Base-by-base conservation (phyloP, 2,888 invertebrate species). In the Drosophila fungiperda region DNA sequence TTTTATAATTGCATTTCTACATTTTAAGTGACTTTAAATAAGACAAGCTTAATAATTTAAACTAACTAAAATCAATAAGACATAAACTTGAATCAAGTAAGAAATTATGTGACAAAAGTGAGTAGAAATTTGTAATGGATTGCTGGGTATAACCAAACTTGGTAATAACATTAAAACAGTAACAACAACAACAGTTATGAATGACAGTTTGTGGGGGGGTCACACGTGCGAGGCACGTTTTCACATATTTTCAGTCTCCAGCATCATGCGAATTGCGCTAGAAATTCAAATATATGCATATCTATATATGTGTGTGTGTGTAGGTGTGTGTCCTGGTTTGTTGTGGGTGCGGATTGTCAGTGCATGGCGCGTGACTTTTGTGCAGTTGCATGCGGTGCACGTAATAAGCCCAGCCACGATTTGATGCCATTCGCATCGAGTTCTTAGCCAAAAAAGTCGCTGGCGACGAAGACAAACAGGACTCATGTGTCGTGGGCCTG, bases 401-500 rank as follows among this genome's bases (percentile, higher is more conserved):
- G 86, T 87, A 87, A 87, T 87, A 87, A 82, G 82, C 74, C 83
- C 68, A 59, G 61, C 66, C 68, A 69, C 69, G 75, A 73, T 70
- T 69, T 68, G 59, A 62, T 53, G 45, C 33, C 45, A 52, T 57
- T 48, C 12, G 48, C 54, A 45, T 26, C 26, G 59, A 70, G 74
- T 77, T 87, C 89, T 84, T 87, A 82, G 85, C 84, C 75, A 79
- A 77, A 89, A 79, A 87, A 79, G 77, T 75, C 84, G 75, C 73
- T 70, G 62, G 67, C 77, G 65, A 81, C 77, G 81, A 84, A 85
- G 90, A 85, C 86, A 87, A 88, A 87, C 90, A 87, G 86, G 83
- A 89, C 88, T 89, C 86, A 79, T 87, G 90, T 85, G 83, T 87
- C 89, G 77, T 74, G 26, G 82, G 87, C 68, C 82, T 80, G 85